Evolutionary conservation across 2,113 vertebrate species (phyloP).

Genomic region (Atherinomorus stipes): DNA sequence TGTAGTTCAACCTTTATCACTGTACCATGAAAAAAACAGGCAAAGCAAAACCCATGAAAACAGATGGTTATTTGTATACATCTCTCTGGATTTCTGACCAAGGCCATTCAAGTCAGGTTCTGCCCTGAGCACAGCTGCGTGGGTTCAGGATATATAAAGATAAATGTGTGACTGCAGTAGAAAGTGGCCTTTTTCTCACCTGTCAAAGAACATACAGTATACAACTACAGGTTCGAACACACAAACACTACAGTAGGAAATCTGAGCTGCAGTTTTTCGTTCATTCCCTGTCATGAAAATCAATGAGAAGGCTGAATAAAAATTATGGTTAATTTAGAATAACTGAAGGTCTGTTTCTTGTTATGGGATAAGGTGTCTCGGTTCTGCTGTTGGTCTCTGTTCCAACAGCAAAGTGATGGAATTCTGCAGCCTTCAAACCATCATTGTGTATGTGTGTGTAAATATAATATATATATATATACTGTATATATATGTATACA

Average conservation of each 20-base stretch:
- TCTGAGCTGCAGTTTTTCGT: conserved; percentile 32
- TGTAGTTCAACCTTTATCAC: too few relatives aligned
- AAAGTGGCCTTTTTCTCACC: conserved; percentile 33
- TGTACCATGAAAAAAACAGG: neutral
- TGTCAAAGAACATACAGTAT: neutral
- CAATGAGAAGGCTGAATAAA: conserved; percentile 5
- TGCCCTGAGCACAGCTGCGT: conserved; percentile 31
- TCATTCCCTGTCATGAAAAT: conserved; percentile 34
- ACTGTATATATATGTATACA: too few relatives aligned
- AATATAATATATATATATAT: too few relatives aligned
- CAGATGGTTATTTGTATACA: conserved; percentile 28
- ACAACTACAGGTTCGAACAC: conserved; percentile 46
- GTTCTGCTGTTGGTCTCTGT: conserved; percentile 20
- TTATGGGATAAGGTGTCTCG: conserved; percentile 11
- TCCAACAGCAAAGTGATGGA: conserved; percentile 8
- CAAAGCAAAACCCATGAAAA: conserved; percentile 4
- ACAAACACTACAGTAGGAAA: neutral
- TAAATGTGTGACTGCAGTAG: conserved; percentile 9
- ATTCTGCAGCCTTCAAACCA: conserved; percentile 3
- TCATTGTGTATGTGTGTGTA: too few relatives aligned
- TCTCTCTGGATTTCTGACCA: conserved; percentile 41
- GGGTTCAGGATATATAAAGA: conserved; percentile 31
- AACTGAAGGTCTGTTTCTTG: conserved; percentile 10
- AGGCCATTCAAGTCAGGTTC: conserved; percentile 13
- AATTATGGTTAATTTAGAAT: conserved; percentile 27